These are phyloP conservation scores for Romanogobio albipinnatus DNA, from an alignment of 2,113 vertebrate genomes.

Conservation along the genomic window DNA sequence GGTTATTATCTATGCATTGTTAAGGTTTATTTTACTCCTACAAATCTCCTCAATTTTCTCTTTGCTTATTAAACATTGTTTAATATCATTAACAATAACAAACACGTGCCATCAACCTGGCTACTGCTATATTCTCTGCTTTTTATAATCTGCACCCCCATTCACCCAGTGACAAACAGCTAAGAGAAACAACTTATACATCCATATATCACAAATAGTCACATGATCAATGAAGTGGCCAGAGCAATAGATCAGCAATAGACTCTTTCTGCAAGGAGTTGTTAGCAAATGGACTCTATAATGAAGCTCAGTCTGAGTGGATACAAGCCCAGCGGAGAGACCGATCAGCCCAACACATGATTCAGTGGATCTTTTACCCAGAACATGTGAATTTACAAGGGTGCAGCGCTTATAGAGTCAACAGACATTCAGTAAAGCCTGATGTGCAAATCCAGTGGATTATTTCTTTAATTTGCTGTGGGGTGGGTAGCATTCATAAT, in stretches of 20 bases:
- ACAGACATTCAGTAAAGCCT: not conserved
- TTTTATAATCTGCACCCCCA: not conserved
- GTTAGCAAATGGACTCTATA: constrained; percentile 11
- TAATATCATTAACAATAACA: too few species aligned
- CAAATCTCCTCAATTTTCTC: too few species aligned
- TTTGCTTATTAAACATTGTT: too few species aligned
- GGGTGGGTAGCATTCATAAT: not conserved
- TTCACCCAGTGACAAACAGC: not conserved
- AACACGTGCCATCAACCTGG: too few species aligned
- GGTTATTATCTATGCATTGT: too few species aligned
- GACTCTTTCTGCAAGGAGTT: not conserved
- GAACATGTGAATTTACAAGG: constrained; percentile 8
- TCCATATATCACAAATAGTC: not conserved
- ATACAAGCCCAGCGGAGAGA: not conserved
- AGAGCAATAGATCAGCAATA: constrained; percentile 30
- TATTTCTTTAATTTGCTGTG: constrained; percentile 24
- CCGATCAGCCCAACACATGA: not conserved
- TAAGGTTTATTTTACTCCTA: too few species aligned
- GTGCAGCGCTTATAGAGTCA: not conserved
- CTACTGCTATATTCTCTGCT: too few species aligned
- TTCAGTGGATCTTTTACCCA: not conserved
- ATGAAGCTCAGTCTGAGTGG: not conserved
- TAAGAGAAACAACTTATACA: not conserved
- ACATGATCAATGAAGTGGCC: not conserved
- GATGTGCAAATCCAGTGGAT: constrained; percentile 12